Conservation (phyloP, 2,888 invertebrate species). For the Parthenolecanium corni region DNA sequence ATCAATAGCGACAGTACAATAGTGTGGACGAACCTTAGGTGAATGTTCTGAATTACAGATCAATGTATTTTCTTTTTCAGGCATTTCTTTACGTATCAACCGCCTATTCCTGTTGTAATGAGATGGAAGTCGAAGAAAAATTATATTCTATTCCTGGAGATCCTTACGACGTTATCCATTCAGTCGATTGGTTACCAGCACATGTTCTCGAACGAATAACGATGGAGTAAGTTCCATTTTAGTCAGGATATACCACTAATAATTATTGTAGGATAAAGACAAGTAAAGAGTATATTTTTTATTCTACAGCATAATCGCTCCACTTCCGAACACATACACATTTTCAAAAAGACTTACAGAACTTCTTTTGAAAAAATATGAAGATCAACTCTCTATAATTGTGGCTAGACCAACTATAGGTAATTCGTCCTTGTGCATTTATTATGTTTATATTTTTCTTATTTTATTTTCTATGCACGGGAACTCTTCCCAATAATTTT, state of each 20-base stretch:
- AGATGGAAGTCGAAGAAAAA: constrained; percentile 70
- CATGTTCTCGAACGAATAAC: not conserved
- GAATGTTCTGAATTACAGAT: no score
- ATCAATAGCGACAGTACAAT: no score
- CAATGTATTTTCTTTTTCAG: constrained; percentile 34
- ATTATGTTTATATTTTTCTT: no score
- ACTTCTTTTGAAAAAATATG: constrained; percentile 61
- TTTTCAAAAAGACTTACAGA: constrained; percentile 89
- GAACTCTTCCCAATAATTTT: not conserved
- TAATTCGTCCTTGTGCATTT: no score
- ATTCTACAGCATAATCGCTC: constrained; percentile 44
- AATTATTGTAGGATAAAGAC: not conserved
- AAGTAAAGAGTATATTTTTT: not conserved
- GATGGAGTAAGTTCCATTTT: not conserved
- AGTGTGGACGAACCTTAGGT: no score
- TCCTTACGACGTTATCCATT: constrained; percentile 58
- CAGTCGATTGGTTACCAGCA: constrained; percentile 49
- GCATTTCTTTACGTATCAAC: constrained; percentile 86
- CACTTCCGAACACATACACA: constrained; percentile 89
- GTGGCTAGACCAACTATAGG: constrained; percentile 88
- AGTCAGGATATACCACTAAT: not conserved
- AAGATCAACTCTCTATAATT: constrained; percentile 61
- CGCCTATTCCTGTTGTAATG: constrained; percentile 89
- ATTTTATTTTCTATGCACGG: no score
- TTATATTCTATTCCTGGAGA: no score